Conservation (phyloP, 2,113 vertebrate species). For the Paradisaea rubra region DNA sequence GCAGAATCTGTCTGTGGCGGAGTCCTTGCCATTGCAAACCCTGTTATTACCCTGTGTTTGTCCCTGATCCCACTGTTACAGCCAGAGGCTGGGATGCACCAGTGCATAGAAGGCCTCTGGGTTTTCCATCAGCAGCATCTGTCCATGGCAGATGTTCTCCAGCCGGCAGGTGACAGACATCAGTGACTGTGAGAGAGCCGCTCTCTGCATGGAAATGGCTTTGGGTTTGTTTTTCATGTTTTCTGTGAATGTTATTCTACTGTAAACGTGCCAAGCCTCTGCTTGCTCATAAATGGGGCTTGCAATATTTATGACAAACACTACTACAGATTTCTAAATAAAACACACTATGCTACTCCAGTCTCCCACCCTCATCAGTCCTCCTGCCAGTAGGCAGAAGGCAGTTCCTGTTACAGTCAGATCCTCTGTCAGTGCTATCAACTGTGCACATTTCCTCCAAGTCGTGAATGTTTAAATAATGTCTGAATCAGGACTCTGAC, state of each 20-base stretch:
- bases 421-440: slow-evolving; percentile 14
- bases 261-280: slow-evolving; percentile 4
- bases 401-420: not conserved
- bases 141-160: not conserved
- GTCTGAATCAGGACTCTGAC: slow-evolving; percentile 17
- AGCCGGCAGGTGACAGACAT: not conserved
- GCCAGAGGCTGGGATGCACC: not conserved
- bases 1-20: not conserved
- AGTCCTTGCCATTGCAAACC: not conserved
- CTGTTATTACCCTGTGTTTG: not conserved
- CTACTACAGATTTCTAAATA: slow-evolving; percentile 5
- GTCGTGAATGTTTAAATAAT: slow-evolving; percentile 9
- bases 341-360: not conserved
- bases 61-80: not conserved
- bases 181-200: not conserved
- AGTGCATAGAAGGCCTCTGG: not conserved
- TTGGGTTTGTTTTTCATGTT: not conserved
- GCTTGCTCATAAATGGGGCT: not conserved
- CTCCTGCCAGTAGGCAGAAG: not conserved
- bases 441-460: slow-evolving; percentile 2
- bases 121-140: not conserved
- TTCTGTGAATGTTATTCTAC: not conserved
- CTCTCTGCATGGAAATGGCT: slow-evolving; percentile 6
- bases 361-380: not conserved
- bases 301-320: slow-evolving; percentile 41